Base-by-base conservation (phyloP, 2,888 invertebrate species). In the Orchesella flavescens region DNA sequence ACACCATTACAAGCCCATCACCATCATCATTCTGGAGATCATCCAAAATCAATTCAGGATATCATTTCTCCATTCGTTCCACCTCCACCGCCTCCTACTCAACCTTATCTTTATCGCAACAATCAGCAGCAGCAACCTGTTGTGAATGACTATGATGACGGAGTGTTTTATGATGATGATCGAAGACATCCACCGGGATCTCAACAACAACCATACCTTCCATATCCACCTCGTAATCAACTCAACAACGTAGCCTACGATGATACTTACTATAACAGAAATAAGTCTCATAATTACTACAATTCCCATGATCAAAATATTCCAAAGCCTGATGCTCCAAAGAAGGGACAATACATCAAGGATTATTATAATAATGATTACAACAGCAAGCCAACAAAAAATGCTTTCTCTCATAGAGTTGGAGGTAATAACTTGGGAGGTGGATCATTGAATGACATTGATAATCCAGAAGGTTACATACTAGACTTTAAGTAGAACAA, bases 21-120 rank as follows among this genome's bases (percentile, higher is more conserved):
- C 1, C 44, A 63, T 10, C 57, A 34, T 34, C 34, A 49, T 19
- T 17, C 10, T 66, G 46, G n/a, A n/a, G 81, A 84, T 59, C 84
- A 81, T 66, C 87, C 87, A 49, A 87, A 87, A 63, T 87, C 87
- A 13, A 87, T 87, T 71, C 87, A 87, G 73, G 87, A 87, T 44
- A 86, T 87, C 9, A 24, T 87, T 23, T 76, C 77, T 2, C 87
- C 87, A 1, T 82, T 82, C 43, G 44, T 63, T n/a, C 72, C 69
- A 57, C 78, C 61, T 7, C 73, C 73, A 24, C 49, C 49, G 10
- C 49, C 49, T n/a, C 34, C 34, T 34, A 34, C 34, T 34, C 69
- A 34, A 61, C 59, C 72, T 10, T 3, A 80, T 63, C 53, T 23
- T 2, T 19, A 43, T 15, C 44, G 59, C 55, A 61, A 65, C 23